Evolutionary conservation across 2,797 vertebrate genomes (phyloP).

Genomic region (Lateolabrax maculatus): DNA sequence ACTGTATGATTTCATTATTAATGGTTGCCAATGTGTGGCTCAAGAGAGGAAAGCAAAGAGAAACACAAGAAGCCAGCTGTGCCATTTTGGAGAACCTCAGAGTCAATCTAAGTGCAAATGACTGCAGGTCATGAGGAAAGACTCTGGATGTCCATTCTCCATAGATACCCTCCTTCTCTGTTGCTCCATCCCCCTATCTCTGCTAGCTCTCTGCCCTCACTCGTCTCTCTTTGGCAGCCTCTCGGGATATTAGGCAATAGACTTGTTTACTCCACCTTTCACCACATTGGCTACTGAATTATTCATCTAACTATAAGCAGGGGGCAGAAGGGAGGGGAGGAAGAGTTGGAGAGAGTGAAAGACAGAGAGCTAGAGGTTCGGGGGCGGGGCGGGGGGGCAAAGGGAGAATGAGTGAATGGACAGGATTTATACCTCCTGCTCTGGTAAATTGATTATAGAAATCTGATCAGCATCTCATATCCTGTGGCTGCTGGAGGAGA

Average conservation of each 20-base stretch:
- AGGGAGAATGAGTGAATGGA: constrained; percentile 80
- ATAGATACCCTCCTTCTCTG: constrained; percentile 74
- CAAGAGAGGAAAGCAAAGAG: constrained; percentile 51
- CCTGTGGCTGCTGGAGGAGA: constrained; percentile 76
- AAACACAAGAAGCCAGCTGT: constrained; percentile 67
- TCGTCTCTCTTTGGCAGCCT: constrained; percentile 83
- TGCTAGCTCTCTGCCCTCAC: constrained; percentile 73
- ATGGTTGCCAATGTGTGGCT: constrained; percentile 70
- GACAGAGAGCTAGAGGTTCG: no score
- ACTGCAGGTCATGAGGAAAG: constrained; percentile 80
- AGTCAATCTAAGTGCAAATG: constrained; percentile 88
- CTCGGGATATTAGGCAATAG: constrained; percentile 90
- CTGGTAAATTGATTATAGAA: constrained; percentile 88
- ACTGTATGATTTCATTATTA: constrained; percentile 79
- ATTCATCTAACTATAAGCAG: constrained; percentile 89
- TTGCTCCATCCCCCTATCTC: constrained; percentile 70
- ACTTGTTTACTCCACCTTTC: constrained; percentile 92
- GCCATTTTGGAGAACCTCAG: constrained; percentile 79
- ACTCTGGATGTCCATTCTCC: constrained; percentile 76
- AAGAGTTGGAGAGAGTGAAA: constrained; percentile 49
- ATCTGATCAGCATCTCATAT: constrained; percentile 85
- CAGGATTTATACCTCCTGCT: constrained; percentile 86
- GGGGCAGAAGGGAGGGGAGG: constrained; percentile 69
- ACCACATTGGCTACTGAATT: constrained; percentile 89
- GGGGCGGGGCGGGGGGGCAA: constrained; percentile 47